Evolutionary conservation across 2,113 vertebrate genomes (phyloP).

Genomic region (Neolamprologus falcicula): DNA sequence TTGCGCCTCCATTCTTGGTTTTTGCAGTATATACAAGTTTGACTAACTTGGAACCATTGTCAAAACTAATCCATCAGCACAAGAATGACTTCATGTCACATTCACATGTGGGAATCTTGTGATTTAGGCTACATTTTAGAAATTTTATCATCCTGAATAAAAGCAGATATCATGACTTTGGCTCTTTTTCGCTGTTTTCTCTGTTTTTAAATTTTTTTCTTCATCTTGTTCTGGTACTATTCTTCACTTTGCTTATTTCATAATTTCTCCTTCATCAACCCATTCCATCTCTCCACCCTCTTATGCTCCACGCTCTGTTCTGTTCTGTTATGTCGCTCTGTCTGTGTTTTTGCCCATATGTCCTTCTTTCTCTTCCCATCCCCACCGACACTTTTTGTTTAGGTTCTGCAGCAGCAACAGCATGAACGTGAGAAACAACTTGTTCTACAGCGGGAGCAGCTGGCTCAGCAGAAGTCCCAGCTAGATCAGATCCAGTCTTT

Average conservation of each 20-base stretch:
- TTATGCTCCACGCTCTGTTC: background rate
- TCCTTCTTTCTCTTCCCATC: background rate
- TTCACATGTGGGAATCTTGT: constrained; percentile 1
- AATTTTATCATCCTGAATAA: background rate
- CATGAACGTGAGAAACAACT: constrained; percentile 92
- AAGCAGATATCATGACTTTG: background rate
- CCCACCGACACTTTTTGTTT: background rate
- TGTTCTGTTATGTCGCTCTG: background rate
- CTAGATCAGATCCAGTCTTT: constrained; percentile 96
- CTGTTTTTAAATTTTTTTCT: background rate
- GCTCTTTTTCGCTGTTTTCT: background rate
- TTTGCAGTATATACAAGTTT: constrained; percentile 5
- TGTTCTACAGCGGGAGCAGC: constrained; percentile 88
- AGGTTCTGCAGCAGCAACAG: constrained; percentile 95
- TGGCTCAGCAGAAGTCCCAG: constrained; percentile 94
- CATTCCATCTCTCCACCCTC: background rate
- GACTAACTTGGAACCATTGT: constrained; percentile 43
- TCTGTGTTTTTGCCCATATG: background rate
- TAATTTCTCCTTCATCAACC: background rate
- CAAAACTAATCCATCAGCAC: constrained; percentile 46
- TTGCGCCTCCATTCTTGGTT: constrained; percentile 48
- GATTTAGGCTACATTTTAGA: background rate
- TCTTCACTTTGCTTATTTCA: background rate
- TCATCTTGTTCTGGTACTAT: background rate
- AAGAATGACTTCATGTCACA: constrained; percentile 22